These are phyloP conservation scores for Drosophila conformis DNA, from an alignment of 2,888 invertebrate genomes.

Conservation along the genomic window DNA sequence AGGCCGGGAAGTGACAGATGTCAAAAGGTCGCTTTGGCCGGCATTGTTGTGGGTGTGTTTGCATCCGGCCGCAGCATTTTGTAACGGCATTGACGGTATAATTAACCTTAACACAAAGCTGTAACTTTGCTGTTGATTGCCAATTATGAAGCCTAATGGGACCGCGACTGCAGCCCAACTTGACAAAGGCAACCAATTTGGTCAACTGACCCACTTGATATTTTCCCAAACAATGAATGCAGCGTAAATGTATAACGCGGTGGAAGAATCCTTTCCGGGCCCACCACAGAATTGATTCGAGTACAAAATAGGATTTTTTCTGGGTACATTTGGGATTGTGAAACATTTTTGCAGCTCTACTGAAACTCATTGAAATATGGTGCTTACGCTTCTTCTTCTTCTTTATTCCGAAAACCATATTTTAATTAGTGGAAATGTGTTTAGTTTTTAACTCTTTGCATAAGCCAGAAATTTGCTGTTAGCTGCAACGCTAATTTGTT, in stretches of 20 bases:
- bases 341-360: background rate
- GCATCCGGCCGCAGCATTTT: constrained; percentile 34
- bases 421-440: background rate
- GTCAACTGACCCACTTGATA: constrained; percentile 6
- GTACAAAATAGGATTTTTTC: background rate
- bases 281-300: background rate
- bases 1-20: background rate
- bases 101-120: constrained; percentile 70
- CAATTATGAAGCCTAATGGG: constrained; percentile 73
- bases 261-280: background rate
- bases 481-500: constrained; percentile 4
- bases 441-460: background rate
- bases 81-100: constrained; percentile 63
- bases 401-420: background rate
- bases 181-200: constrained; percentile 7
- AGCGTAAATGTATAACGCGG: background rate
- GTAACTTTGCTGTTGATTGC: constrained; percentile 64
- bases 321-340: no score
- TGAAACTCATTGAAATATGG: background rate
- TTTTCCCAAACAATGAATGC: background rate
- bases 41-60: constrained; percentile 3
- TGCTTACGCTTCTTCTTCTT: background rate
- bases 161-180: constrained; percentile 42
- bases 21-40: constrained; percentile 10
- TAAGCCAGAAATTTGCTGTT: constrained; percentile 11